These are phyloP conservation scores for Panurus biarmicus DNA, from an alignment of 2,113 vertebrate genomes.

Conservation along the genomic window DNA sequence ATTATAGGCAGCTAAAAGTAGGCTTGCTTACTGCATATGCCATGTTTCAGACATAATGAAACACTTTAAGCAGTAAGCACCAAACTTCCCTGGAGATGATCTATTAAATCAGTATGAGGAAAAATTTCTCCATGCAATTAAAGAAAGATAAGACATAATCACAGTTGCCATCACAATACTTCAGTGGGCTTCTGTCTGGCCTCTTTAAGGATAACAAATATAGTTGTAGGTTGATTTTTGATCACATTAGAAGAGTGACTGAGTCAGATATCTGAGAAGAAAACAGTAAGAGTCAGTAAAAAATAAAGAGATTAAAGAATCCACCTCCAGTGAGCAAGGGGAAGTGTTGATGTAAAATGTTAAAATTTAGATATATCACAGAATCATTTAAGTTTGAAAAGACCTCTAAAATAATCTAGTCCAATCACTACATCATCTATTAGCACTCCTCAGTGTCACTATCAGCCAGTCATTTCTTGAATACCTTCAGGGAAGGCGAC, in stretches of 20 bases:
- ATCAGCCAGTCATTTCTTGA: accelerated
- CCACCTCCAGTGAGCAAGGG: neutral
- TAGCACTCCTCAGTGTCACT: neutral
- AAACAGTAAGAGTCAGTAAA: neutral
- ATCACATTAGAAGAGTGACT: neutral
- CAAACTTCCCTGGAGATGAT: neutral
- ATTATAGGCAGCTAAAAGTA: neutral
- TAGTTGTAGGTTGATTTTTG: neutral
- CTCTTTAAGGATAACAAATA: neutral
- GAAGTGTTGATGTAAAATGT: neutral
- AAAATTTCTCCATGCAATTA: neutral
- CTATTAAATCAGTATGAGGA: neutral
- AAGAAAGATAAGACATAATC: neutral
- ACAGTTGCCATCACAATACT: neutral
- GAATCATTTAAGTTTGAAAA: neutral
- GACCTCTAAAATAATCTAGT: neutral
- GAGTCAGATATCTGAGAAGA: neutral
- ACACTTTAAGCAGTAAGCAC: neutral
- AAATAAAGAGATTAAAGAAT: neutral
- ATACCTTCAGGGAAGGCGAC: neutral
- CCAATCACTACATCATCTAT: neutral
- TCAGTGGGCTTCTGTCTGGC: neutral
- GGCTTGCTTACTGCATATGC: neutral
- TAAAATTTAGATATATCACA: neutral
- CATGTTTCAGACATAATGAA: neutral